Percentiles rank a stretch among this genome's conserved stretches.
These are phyloP conservation scores for Bacillus rossius DNA, from an alignment of 1,140 invertebrate species.

Conservation along the genomic window DNA sequence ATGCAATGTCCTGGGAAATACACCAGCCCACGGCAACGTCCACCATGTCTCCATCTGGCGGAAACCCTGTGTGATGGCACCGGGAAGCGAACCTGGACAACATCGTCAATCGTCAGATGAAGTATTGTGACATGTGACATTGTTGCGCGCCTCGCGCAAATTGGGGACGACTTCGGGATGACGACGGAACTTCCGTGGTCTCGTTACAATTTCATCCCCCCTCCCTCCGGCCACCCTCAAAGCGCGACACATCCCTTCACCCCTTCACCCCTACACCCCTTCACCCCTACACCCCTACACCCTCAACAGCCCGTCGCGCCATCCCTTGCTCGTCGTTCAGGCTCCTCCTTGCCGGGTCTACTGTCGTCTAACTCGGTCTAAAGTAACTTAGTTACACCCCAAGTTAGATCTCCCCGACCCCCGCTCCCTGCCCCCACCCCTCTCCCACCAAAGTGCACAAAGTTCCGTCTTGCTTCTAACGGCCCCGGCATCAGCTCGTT, in stretches of 20 bases:
- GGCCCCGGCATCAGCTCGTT: slow-evolving; percentile 14
- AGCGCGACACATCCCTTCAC: not conserved
- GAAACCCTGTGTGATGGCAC: no score
- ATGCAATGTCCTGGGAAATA: no score
- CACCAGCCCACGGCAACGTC: no score
- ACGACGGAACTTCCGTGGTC: not conserved
- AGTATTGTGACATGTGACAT: not conserved
- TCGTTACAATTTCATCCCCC: not conserved
- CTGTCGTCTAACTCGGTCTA: slow-evolving; percentile 5
- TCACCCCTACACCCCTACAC: not conserved
- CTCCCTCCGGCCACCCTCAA: not conserved
- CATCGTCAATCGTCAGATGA: no score
- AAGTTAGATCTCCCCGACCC: slow-evolving; percentile 2
- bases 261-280: not conserved
- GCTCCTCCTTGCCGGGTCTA: not conserved
- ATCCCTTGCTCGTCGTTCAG: slow-evolving; percentile 2
- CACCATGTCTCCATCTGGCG: no score
- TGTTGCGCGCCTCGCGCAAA: not conserved
- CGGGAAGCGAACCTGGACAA: no score
- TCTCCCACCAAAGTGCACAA: not conserved
- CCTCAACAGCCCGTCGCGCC: not conserved
- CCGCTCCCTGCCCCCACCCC: not conserved
- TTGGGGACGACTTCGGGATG: not conserved
- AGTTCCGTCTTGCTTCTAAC: slow-evolving; percentile 13
- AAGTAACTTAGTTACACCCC: slow-evolving; percentile 13